Percentiles rank a stretch among this genome's conserved stretches.
These are phyloP conservation scores for Bibio marci DNA, from an alignment of 2,888 invertebrate genomes.

Conservation along the genomic window DNA sequence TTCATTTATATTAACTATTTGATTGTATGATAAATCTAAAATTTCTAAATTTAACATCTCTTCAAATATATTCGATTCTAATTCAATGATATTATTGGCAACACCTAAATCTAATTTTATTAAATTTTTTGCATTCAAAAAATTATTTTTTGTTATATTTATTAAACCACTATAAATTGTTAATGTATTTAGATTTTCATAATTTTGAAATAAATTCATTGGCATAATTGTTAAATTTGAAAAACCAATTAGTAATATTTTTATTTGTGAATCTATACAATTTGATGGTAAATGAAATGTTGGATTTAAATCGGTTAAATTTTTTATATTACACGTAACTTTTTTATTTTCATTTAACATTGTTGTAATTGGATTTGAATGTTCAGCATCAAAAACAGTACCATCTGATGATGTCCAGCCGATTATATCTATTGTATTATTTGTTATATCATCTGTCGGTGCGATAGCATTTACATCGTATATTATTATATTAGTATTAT, in stretches of 20 bases:
- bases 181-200: neutral
- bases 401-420: too few species aligned
- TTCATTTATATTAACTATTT: neutral
- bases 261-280: too few species aligned
- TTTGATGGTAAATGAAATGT: too few species aligned
- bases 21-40: neutral
- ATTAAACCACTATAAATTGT: neutral
- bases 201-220: neutral
- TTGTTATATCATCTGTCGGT: too few species aligned
- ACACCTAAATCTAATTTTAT: neutral
- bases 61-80: neutral
- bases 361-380: too few species aligned
- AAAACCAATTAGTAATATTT: neutral
- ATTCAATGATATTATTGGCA: neutral
- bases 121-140: neutral
- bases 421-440: too few species aligned
- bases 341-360: too few species aligned
- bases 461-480: too few species aligned
- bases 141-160: neutral
- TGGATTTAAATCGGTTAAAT: too few species aligned
- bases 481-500: too few species aligned
- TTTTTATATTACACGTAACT: too few species aligned
- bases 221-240: constrained; percentile 1
- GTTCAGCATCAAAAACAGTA: too few species aligned
- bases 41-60: neutral